These are phyloP conservation scores for Alloplasta piceator DNA, from an alignment of 2,888 invertebrate genomes.

Conservation along the genomic window DNA sequence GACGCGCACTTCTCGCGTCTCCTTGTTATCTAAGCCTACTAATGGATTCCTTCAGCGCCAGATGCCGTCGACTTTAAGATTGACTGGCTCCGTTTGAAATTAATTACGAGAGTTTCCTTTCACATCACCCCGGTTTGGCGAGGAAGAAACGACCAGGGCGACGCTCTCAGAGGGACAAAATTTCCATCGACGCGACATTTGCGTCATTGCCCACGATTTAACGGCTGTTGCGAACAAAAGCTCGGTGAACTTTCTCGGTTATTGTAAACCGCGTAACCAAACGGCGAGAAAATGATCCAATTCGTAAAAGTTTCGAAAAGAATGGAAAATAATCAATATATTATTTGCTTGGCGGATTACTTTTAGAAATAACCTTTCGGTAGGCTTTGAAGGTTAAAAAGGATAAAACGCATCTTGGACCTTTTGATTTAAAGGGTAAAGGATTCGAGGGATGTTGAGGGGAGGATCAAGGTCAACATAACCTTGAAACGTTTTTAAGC, in stretches of 20 bases:
- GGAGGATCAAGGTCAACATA: too few relatives aligned
- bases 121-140: conserved; percentile 32
- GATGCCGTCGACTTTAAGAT: conserved; percentile 80
- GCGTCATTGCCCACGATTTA: conserved; percentile 57
- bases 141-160: not conserved
- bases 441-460: too few relatives aligned
- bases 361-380: too few relatives aligned
- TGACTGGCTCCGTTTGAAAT: conserved; percentile 78
- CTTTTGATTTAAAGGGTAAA: too few relatives aligned
- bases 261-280: conserved; percentile 41
- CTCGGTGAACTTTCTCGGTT: conserved; percentile 34
- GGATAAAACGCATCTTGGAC: too few relatives aligned
- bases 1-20: conserved; percentile 68
- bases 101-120: conserved; percentile 72
- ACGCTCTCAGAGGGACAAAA: not conserved
- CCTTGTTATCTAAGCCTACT: conserved; percentile 74
- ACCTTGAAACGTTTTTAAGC: not conserved
- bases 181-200: conserved; percentile 29
- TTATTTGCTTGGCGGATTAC: too few relatives aligned
- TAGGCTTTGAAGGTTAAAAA: too few relatives aligned
- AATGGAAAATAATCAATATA: too few relatives aligned
- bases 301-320: not conserved
- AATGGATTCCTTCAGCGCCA: conserved; percentile 82
- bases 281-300: conserved; percentile 46
- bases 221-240: conserved; percentile 59